A percentile compares a stretch with the other conserved stretches of the same genome.
Conservation (phyloP, 2,888 invertebrate genomes). For the Penaeus monodon region DNA sequence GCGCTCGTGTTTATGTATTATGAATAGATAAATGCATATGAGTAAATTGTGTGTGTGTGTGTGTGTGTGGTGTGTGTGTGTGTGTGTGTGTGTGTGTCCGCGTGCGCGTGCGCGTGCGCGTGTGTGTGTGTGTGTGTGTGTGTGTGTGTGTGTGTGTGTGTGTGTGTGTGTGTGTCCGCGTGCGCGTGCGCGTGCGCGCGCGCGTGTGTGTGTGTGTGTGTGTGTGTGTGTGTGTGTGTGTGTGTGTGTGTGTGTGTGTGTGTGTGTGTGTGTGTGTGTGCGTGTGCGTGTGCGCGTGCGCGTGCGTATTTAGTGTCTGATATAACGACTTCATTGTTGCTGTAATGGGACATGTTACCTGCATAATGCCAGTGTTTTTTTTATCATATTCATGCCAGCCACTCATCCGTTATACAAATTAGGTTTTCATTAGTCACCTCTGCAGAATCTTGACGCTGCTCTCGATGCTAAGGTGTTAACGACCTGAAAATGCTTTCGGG, state of each 20-base stretch:
- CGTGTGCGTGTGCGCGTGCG: not conserved
- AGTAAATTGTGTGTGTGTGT: too few relatives aligned
- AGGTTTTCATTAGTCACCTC: too few relatives aligned
- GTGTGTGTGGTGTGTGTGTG: not conserved
- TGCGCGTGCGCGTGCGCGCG: not conserved
- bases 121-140: not conserved
- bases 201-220: not conserved
- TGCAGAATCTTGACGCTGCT: too few relatives aligned
- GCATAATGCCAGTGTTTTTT: too few relatives aligned
- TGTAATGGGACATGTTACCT: too few relatives aligned
- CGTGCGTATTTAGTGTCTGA: not conserved
- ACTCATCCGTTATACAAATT: too few relatives aligned
- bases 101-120: not conserved
- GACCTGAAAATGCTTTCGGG: too few relatives aligned
- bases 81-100: not conserved
- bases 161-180: not conserved
- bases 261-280: not conserved
- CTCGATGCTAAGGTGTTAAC: too few relatives aligned
- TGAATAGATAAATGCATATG: too few relatives aligned
- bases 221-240: not conserved
- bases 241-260: not conserved
- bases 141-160: conserved; percentile 3
- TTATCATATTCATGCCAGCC: too few relatives aligned
- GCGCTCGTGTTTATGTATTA: too few relatives aligned
- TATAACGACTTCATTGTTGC: too few relatives aligned